Conservation (phyloP, 1,140 invertebrate species). For the Cataglyphis hispanica region DNA sequence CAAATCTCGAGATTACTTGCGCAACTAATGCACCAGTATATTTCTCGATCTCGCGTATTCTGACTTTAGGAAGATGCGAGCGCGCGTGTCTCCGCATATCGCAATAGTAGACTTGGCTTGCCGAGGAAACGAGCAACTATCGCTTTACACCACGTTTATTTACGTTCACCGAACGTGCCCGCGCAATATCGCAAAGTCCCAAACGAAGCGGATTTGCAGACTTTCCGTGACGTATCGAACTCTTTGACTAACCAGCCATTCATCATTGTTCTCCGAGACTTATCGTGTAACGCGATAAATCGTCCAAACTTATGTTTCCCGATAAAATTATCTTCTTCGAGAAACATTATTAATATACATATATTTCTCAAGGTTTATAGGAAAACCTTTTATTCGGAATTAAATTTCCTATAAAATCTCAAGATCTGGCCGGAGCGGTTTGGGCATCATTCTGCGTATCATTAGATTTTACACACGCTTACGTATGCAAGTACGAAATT, state of each 20-base stretch:
- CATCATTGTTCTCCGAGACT: neutral
- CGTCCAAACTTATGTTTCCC: neutral
- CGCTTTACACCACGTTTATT: constrained; percentile 13
- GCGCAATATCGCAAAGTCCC: neutral
- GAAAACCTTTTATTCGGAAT: no score
- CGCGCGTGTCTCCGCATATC: neutral
- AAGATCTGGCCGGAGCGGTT: no score
- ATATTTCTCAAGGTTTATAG: no score
- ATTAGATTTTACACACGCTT: neutral
- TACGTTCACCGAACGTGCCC: constrained; percentile 10
- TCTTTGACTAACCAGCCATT: neutral
- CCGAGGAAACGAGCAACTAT: neutral
- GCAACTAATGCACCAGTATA: constrained; percentile 11
- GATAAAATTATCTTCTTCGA: neutral
- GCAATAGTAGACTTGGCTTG: neutral
- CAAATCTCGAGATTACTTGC: constrained; percentile 48
- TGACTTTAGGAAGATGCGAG: constrained; percentile 19
- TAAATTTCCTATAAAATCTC: no score
- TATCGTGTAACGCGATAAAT: neutral
- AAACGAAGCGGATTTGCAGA: neutral
- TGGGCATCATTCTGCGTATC: no score
- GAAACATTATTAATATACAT: neutral
- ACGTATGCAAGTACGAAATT: neutral
- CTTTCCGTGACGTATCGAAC: neutral
- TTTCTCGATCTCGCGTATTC: constrained; percentile 24